Conservation (phyloP, 2,797 vertebrate species). For the Lithobates pipiens region DNA sequence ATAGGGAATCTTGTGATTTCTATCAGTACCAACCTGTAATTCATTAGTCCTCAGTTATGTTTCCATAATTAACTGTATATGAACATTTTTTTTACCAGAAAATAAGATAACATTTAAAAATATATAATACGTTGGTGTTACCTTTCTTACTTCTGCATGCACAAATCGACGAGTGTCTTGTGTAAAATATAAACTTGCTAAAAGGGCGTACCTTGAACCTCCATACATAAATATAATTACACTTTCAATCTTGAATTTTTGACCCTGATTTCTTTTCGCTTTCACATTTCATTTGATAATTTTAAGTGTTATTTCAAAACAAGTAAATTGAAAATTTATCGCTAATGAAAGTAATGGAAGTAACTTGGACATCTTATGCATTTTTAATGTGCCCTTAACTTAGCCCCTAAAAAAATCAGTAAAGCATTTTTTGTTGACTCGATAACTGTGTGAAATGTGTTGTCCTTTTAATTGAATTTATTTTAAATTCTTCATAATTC, state of each 20-base stretch:
- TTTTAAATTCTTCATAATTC: constrained; percentile 8
- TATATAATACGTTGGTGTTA: too few relatives aligned
- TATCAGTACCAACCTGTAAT: neutral
- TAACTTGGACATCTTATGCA: constrained; percentile 51
- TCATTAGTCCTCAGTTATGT: neutral
- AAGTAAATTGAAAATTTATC: constrained; percentile 42
- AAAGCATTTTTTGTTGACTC: constrained; percentile 18
- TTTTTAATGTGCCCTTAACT: constrained; percentile 56
- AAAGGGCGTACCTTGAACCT: too few relatives aligned
- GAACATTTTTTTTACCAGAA: too few relatives aligned
- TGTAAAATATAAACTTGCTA: too few relatives aligned
- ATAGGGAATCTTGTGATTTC: neutral
- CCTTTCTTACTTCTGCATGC: too few relatives aligned
- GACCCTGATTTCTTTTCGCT: constrained; percentile 21
- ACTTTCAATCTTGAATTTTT: neutral
- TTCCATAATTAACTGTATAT: too few relatives aligned
- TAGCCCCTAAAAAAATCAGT: constrained; percentile 48
- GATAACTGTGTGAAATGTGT: constrained; percentile 39
- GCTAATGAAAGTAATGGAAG: constrained; percentile 55
- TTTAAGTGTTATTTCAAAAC: constrained; percentile 38
- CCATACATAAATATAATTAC: too few relatives aligned
- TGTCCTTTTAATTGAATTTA: constrained; percentile 36
- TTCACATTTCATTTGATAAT: constrained; percentile 16
- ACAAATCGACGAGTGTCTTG: too few relatives aligned
- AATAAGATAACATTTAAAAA: too few relatives aligned